These are phyloP conservation scores for Nothura maculosa DNA, from an alignment of 2,797 vertebrate species.

Conservation along the genomic window DNA sequence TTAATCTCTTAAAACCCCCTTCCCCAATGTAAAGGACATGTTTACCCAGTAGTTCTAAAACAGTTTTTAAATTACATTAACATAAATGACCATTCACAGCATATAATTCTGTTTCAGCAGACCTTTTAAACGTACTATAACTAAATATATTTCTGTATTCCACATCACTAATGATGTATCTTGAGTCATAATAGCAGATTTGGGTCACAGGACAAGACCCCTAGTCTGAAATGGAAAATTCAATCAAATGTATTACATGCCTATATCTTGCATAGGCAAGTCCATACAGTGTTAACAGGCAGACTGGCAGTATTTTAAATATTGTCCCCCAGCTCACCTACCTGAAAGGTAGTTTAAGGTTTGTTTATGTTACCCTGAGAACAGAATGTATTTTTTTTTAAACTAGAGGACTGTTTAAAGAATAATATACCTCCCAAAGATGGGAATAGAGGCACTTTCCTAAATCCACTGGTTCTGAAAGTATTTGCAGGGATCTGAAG, in stretches of 20 bases:
- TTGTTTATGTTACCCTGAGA: slow-evolving; percentile 30
- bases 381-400: slow-evolving; percentile 20
- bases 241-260: background rate
- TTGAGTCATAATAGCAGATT: slow-evolving; percentile 6
- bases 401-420: slow-evolving; percentile 15
- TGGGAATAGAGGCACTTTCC: slow-evolving; percentile 13
- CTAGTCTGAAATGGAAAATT: background rate
- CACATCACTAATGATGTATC: background rate
- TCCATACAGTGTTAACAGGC: background rate
- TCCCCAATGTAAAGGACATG: background rate
- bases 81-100: background rate
- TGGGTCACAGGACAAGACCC: background rate
- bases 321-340: background rate
- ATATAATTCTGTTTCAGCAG: background rate
- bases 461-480: slow-evolving; percentile 19
- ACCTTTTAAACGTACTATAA: background rate
- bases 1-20: background rate
- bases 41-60: background rate
- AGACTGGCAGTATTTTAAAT: background rate
- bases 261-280: background rate
- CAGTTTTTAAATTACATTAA: background rate
- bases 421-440: slow-evolving; percentile 20
- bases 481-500: background rate
- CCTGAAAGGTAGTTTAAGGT: slow-evolving; percentile 47
- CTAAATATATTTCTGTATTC: background rate